Evolutionary conservation across 2,888 invertebrate genomes (phyloP), one percentile per base, ranked within the genome.

Genomic region (Drosophila mettleri): DNA sequence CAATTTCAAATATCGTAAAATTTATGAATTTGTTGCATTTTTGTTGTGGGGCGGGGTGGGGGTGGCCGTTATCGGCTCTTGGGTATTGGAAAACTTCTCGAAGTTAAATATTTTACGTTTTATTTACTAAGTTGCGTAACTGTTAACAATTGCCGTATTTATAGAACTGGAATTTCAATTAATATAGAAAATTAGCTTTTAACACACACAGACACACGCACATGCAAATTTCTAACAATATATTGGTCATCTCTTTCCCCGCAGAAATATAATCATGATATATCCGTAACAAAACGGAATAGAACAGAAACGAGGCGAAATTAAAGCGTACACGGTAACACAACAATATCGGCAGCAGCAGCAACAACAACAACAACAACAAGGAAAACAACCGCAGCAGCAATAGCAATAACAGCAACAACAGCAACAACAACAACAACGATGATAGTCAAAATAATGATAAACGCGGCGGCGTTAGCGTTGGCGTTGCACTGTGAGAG

Each of bases 401-500:
- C 29, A 67, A 54, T 20, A 51, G 43, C 24, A 43, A 22, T n/a
- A 52, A 53, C 45, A 39, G 59, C 39, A 49, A 57, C 43, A 69
- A 46, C 51, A 55, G 38, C 53, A 36, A 55, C 59, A 31, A 55
- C 33, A 58, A 31, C 14, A 60, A 46, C 18, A 55, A 33, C 20
- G 58, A 36, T 48, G 51, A 57, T 39, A 39, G 39, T 39, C 53
- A 46, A 72, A 52, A 74, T 49, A 59, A 77, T 74, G 70, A 69
- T 78, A 77, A 79, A 66, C 61, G 75, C 69, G 64, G 55, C 45
- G 59, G 49, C 36, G 34, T 29, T 43, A 38, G 59, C 59, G 72
- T 73, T 69, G 43, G 64, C 69, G 69, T 55, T 73, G 75, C 79
- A 74, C 29, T 71, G 64, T 41, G 75, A 71, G 79, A 77, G 77